Conservation (phyloP, 2,113 vertebrate species). For the Ia io region DNA sequence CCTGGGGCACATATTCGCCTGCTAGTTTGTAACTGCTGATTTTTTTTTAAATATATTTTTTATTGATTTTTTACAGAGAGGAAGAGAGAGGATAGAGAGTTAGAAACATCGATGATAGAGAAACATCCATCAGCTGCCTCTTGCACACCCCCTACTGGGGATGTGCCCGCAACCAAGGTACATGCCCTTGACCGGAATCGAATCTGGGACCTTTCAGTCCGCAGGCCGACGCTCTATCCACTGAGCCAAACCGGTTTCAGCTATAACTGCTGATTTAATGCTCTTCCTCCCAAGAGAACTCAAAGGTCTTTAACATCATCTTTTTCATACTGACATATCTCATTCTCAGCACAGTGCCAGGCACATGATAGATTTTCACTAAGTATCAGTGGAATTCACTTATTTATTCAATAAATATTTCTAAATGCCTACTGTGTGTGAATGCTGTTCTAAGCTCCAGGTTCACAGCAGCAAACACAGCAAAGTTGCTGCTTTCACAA, state of each 20-base stretch:
- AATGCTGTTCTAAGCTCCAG: not conserved
- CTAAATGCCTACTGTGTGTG: not conserved
- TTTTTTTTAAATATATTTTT: no score
- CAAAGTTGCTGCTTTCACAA: not conserved
- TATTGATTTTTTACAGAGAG: no score
- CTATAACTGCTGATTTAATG: not conserved
- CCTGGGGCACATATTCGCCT: not conserved
- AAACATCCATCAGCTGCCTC: no score
- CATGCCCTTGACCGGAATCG: no score
- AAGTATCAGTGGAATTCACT: not conserved
- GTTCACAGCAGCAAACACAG: not conserved
- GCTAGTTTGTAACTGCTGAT: not conserved
- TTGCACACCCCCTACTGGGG: no score
- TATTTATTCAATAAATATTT: not conserved
- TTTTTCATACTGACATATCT: not conserved
- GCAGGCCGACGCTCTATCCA: no score
- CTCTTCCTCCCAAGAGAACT: not conserved
- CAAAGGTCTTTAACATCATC: not conserved
- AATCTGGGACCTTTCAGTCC: no score
- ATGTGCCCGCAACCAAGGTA: no score
- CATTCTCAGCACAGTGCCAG: not conserved
- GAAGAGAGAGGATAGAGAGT: no score
- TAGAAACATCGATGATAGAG: no score
- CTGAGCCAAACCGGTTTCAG: no score
- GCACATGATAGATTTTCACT: not conserved